phyloP scores from a whole-genome alignment of 2,888 invertebrate genomes.

The Neelides folsomi region DNA sequence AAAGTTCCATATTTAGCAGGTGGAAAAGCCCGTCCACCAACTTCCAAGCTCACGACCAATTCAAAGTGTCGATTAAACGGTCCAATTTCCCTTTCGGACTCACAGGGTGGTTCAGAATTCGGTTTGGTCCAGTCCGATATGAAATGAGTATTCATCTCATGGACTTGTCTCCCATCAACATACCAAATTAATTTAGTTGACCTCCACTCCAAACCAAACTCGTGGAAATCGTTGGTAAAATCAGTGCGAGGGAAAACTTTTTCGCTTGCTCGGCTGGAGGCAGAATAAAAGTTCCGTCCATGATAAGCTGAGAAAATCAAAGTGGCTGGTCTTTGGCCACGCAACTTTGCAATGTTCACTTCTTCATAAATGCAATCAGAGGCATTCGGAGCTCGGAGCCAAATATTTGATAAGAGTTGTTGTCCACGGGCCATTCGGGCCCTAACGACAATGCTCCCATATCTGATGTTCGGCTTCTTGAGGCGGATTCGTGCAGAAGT shows the following conservation, averaged over 20 bases:
- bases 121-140: conserved; percentile 23
- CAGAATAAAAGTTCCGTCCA: conserved; percentile 19
- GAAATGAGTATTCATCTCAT: conserved; percentile 21
- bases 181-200: conserved; percentile 27
- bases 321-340: conserved; percentile 25
- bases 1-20: conserved; percentile 15
- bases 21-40: conserved; percentile 23
- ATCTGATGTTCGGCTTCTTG: conserved; percentile 13
- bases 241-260: conserved; percentile 19
- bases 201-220: conserved; percentile 26
- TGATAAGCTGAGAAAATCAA: conserved; percentile 19
- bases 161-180: conserved; percentile 20
- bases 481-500: conserved; percentile 25
- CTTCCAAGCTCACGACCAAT: conserved; percentile 18
- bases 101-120: conserved; percentile 21
- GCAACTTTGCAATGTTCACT: conserved; percentile 21
- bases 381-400: conserved; percentile 22
- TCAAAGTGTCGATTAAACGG: conserved; percentile 22
- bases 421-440: conserved; percentile 26
- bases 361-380: conserved; percentile 30
- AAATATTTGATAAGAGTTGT: conserved; percentile 24
- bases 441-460: conserved; percentile 24
- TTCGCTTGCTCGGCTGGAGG: conserved; percentile 11
- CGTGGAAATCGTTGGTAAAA: conserved; percentile 25
- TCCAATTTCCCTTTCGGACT: conserved; percentile 13